Evolutionary conservation across 2,113 vertebrate species (phyloP).

Genomic region (Steatornis caripensis): DNA sequence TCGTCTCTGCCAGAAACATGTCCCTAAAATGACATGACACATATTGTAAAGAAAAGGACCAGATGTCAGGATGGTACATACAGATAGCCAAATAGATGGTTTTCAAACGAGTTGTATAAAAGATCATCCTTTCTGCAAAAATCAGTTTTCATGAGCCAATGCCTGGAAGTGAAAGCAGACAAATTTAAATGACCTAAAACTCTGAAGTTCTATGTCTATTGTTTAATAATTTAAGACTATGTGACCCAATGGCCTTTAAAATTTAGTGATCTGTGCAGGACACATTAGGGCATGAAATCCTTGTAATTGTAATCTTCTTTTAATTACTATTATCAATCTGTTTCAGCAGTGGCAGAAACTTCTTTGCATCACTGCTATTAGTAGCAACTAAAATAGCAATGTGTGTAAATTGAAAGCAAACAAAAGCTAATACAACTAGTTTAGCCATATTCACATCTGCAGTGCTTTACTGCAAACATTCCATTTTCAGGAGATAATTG

Average conservation of each 20-base stretch:
- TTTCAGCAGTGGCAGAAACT: neutral
- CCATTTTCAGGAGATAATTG: neutral
- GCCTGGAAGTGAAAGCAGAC: neutral
- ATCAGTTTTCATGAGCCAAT: neutral
- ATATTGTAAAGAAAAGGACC: rapidly evolving
- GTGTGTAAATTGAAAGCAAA: neutral
- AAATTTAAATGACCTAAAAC: neutral
- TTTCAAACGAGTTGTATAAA: neutral
- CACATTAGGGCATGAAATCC: neutral
- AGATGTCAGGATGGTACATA: neutral
- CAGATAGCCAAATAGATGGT: neutral
- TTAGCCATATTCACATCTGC: neutral
- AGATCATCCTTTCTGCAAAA: neutral
- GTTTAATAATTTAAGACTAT: neutral
- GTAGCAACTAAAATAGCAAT: neutral
- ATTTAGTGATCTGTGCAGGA: neutral
- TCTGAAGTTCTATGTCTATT: neutral
- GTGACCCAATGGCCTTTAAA: neutral
- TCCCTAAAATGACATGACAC: neutral
- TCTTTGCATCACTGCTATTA: neutral
- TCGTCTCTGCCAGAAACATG: neutral
- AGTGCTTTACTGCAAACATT: neutral
- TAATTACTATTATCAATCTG: neutral
- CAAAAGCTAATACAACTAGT: neutral
- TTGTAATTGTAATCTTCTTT: neutral